These are phyloP conservation scores for Pogona vitticeps DNA, from an alignment of 2,113 vertebrate genomes.

Conservation along the genomic window DNA sequence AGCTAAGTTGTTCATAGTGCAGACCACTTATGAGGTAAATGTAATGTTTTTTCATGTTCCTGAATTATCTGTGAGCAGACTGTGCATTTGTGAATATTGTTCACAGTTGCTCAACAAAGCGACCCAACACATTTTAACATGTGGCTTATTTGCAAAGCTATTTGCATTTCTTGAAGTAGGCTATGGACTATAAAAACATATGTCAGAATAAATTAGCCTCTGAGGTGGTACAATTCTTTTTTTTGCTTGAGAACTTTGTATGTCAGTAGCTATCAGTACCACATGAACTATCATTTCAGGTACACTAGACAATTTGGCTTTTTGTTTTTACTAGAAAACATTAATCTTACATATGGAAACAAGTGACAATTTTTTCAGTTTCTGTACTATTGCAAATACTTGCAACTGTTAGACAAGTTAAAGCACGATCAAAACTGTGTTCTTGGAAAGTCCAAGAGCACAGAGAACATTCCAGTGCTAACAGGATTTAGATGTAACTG, in stretches of 20 bases:
- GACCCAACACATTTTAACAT: slow-evolving; percentile 34
- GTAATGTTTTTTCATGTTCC: not conserved
- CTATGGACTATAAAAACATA: not conserved
- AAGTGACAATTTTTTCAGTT: not conserved
- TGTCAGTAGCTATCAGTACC: slow-evolving; percentile 11
- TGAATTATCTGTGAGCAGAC: not conserved
- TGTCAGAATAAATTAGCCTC: slow-evolving; percentile 17
- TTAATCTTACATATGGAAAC: not conserved
- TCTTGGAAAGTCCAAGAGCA: not conserved
- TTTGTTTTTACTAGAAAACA: not conserved
- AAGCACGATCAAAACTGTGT: slow-evolving; percentile 33
- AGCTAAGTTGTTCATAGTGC: slow-evolving; percentile 35
- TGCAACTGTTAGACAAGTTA: slow-evolving; percentile 14
- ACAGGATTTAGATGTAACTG: slow-evolving; percentile 2
- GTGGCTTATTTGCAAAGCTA: slow-evolving; percentile 36
- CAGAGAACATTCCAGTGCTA: not conserved
- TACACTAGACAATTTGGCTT: not conserved
- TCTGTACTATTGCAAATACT: slow-evolving; percentile 25
- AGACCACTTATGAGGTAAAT: not conserved
- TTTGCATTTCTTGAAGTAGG: slow-evolving; percentile 14
- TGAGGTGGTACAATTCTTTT: slow-evolving; percentile 5
- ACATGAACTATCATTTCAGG: slow-evolving; percentile 33
- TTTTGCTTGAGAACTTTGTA: not conserved
- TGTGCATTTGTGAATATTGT: not conserved
- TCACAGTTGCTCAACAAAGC: slow-evolving; percentile 4